These are phyloP conservation scores for Mesorhabditis spiculigera DNA, from an alignment of 2,888 invertebrate species.

Conservation along the genomic window DNA sequence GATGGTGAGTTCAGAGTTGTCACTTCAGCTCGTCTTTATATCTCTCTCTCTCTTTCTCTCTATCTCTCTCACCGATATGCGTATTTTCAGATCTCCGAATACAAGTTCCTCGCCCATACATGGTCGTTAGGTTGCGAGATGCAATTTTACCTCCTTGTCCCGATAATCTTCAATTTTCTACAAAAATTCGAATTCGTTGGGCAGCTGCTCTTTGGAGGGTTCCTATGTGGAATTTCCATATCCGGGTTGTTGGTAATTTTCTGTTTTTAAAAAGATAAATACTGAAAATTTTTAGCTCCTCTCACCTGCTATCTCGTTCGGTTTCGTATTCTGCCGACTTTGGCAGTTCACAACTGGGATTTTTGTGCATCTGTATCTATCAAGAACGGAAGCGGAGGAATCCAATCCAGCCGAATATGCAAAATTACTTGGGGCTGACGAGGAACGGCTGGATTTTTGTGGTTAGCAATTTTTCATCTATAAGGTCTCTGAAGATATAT, in stretches of 20 bases:
- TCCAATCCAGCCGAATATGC: no score
- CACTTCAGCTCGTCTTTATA: no score
- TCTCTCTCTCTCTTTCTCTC: no score
- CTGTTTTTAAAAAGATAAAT: background rate
- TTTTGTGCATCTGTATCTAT: background rate
- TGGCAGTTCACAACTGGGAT: slow-evolving; percentile 7
- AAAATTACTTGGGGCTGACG: no score
- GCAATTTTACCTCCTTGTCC: slow-evolving; percentile 8
- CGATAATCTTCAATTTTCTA: background rate
- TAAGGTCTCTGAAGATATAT: no score
- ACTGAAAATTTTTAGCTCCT: background rate
- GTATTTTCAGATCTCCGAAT: background rate
- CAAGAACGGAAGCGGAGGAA: no score
- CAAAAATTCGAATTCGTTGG: background rate
- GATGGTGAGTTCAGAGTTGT: background rate
- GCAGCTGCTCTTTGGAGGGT: background rate
- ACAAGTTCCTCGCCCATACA: slow-evolving; percentile 1
- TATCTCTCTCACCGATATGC: no score
- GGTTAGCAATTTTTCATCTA: no score
- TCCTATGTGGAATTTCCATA: background rate
- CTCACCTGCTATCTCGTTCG: background rate
- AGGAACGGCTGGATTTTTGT: no score
- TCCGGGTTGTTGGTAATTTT: background rate
- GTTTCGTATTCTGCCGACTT: background rate
- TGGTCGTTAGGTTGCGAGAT: slow-evolving; percentile 6